Conservation (phyloP, 1,140 invertebrate species). For the Drosophila repletoides region DNA sequence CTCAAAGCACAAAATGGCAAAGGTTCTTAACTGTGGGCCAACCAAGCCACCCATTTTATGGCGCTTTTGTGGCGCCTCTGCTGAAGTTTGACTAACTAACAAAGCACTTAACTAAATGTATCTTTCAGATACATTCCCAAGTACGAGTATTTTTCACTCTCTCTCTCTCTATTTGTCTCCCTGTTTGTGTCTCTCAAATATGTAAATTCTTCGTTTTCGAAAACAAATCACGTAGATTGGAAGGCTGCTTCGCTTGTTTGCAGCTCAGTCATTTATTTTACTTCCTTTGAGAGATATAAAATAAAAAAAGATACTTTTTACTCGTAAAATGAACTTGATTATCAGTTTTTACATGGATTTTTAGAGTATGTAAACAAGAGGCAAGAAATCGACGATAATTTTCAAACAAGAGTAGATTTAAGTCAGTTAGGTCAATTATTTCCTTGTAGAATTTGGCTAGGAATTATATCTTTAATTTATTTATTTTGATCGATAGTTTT, state of each 20-base stretch:
- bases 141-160: background rate
- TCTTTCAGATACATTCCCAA: constrained; percentile 20
- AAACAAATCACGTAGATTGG: constrained; percentile 72
- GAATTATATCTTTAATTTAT: no score
- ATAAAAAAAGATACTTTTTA: background rate
- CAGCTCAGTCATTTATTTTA: constrained; percentile 13
- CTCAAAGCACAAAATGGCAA: constrained; percentile 72
- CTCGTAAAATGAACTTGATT: constrained; percentile 3
- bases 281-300: background rate
- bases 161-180: background rate
- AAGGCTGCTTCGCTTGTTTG: background rate
- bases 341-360: background rate
- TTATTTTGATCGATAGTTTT: no score
- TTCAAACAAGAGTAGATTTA: no score
- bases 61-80: constrained; percentile 50
- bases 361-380: no score
- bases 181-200: constrained; percentile 35
- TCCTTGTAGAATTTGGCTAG: no score
- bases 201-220: constrained; percentile 61
- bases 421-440: no score
- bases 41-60: constrained; percentile 38
- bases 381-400: no score
- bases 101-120: constrained; percentile 70
- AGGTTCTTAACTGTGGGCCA: constrained; percentile 25
- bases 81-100: constrained; percentile 44